Evolutionary conservation across 64 coral and sea anemone species (phyloP), one percentile per base, ranked within the genome.

Genomic region (Stichodactyla mertensii): DNA sequence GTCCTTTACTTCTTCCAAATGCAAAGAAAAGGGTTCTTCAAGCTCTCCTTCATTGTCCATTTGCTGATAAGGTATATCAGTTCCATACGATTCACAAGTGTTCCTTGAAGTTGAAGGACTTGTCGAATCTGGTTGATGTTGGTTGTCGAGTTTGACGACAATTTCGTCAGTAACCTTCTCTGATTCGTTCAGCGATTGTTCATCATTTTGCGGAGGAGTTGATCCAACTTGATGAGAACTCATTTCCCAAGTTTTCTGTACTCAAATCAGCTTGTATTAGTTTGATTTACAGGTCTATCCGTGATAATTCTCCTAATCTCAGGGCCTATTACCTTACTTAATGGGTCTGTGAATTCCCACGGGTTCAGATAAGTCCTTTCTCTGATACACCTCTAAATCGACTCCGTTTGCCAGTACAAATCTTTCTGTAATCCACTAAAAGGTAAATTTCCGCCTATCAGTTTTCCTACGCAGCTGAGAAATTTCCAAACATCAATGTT

Each of bases 291-390:
- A 20, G 24, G 69, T 31, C n/a, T 74, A 31, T 74, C 69, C 10
- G 24, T 23, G 24, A 74, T 74, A 74, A 74, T 74, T 74, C 69
- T 74, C 24, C 69, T 74, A 74, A 74, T 74, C 24, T 74, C 7
- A 27, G 9, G 36, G 69, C 23, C 24, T 74, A 74, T 74, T 74
- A 74, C 69, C 66, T 23, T 26, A n/a, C 9, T 31, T 69, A 74
- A 74, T 74, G 69, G 24, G 24, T 23, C 9, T 31, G 24, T 27
- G 26, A 31, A 74, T 74, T 31, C 69, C 66, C 19, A 20, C 66
- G 66, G 20, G 20, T 9, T 26, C 66, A 71, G 66, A 71, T 71
- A 71, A 23, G 66, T 26, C 20, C 69, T 74, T 8, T 9, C 20
- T 12, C 62, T 11, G 4, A 74, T 6, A 31, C 12, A 74, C 69